phyloP scores from a whole-genome alignment of 2,888 invertebrate genomes.

The Heliconius ismenius region DNA sequence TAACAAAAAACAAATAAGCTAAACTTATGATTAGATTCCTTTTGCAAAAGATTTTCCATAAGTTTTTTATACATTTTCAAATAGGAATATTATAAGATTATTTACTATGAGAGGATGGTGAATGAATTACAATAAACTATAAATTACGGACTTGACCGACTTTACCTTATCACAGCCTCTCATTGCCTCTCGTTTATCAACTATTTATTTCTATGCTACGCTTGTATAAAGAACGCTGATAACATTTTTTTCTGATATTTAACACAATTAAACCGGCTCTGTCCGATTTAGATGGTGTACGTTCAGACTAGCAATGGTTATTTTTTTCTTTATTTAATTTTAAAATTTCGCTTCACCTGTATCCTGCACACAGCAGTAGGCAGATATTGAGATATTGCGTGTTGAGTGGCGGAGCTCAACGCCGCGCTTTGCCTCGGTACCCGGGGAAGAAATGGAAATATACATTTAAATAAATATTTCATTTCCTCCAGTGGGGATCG shows the following conservation, averaged over 20 bases:
- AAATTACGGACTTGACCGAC: constrained; percentile 35
- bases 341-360: background rate
- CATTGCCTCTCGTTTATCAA: constrained; percentile 3
- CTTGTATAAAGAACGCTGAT: constrained; percentile 13
- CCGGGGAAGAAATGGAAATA: too few species aligned
- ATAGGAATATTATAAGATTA: background rate
- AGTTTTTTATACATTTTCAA: background rate
- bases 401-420: too few species aligned
- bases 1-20: too few species aligned
- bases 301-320: constrained; percentile 4
- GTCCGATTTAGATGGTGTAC: background rate
- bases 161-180: constrained; percentile 16
- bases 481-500: too few species aligned
- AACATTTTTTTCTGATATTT: constrained; percentile 16
- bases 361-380: too few species aligned
- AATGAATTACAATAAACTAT: constrained; percentile 6
- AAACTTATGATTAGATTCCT: background rate
- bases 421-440: too few species aligned
- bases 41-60: background rate
- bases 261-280: constrained; percentile 1
- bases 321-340: background rate
- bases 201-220: constrained; percentile 2
- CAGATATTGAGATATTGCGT: too few species aligned
- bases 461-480: too few species aligned
- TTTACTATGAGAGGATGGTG: constrained; percentile 23